Evolutionary conservation across 2,797 vertebrate species (phyloP).

Genomic region (Falco cherrug): DNA sequence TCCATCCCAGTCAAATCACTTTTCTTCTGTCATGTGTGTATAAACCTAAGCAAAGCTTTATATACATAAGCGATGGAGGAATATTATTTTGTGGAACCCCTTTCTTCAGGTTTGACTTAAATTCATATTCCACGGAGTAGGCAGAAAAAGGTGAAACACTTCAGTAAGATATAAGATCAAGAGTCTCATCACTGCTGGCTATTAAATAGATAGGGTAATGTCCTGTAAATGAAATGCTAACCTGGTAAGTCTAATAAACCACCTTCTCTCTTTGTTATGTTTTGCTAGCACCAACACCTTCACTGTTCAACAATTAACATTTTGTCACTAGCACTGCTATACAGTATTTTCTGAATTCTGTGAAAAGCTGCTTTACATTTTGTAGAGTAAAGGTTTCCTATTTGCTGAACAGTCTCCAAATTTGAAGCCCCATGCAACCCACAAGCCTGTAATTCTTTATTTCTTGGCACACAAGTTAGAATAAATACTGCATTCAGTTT

Average conservation of each 20-base stretch:
- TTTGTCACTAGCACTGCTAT: not conserved
- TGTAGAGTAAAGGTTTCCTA: not conserved
- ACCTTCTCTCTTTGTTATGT: not conserved
- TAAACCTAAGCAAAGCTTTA: not conserved
- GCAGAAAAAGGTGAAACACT: not conserved
- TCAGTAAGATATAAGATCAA: not conserved
- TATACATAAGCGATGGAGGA: not conserved
- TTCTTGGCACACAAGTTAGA: not conserved
- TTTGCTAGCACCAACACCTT: not conserved
- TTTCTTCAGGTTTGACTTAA: not conserved
- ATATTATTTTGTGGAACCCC: not conserved
- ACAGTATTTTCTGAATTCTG: not conserved
- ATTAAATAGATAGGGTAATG: not conserved
- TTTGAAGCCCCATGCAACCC: not conserved
- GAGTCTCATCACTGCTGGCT: not conserved
- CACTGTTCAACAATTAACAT: not conserved
- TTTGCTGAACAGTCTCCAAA: not conserved
- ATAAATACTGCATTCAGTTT: not conserved
- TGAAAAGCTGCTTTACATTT: not conserved
- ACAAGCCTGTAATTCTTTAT: not conserved
- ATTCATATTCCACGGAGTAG: not conserved
- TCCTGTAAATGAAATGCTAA: not conserved
- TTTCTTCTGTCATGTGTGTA: not conserved
- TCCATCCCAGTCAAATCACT: not conserved
- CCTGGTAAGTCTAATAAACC: not conserved